Evolutionary conservation across 2,888 invertebrate species (phyloP).

Genomic region (Drosophila mercatorum): DNA sequence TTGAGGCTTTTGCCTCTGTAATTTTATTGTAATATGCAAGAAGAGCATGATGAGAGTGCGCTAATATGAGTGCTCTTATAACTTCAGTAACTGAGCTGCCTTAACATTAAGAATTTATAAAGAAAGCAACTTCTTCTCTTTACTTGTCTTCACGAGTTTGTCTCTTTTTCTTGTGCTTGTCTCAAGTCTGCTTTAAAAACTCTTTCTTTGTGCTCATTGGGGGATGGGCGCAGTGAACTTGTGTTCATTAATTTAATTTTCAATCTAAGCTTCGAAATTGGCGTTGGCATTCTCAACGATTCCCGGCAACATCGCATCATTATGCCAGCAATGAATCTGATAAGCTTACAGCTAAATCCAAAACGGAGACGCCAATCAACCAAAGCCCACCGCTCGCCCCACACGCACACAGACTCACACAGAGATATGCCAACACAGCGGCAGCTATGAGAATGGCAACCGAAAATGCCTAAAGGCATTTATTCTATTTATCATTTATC

Average conservation of each 20-base stretch:
- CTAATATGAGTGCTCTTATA: too few species aligned
- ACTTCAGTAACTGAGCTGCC: too few species aligned
- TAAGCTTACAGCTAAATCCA: slow-evolving; percentile 76
- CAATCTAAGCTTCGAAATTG: slow-evolving; percentile 41
- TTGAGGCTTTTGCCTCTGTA: too few species aligned
- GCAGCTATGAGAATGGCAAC: slow-evolving; percentile 46
- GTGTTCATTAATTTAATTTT: slow-evolving; percentile 64
- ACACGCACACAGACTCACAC: neutral
- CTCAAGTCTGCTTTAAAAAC: neutral
- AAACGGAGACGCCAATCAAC: slow-evolving; percentile 58
- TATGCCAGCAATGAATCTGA: slow-evolving; percentile 76
- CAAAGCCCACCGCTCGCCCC: slow-evolving; percentile 1
- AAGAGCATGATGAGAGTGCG: too few species aligned
- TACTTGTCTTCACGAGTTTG: too few species aligned
- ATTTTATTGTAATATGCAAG: too few species aligned
- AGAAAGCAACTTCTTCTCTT: too few species aligned
- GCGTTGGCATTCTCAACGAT: slow-evolving; percentile 28
- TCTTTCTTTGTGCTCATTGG: neutral
- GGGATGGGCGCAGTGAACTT: neutral
- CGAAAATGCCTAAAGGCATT: slow-evolving; percentile 70
- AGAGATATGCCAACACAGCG: slow-evolving; percentile 16
- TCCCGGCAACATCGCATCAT: slow-evolving; percentile 55
- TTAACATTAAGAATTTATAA: too few species aligned
- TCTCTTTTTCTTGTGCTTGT: neutral
- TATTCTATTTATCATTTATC: slow-evolving; percentile 80